Conservation (phyloP, 53 echinoderm and acorn worm genomes). For the Hippasteria phrygiana region DNA sequence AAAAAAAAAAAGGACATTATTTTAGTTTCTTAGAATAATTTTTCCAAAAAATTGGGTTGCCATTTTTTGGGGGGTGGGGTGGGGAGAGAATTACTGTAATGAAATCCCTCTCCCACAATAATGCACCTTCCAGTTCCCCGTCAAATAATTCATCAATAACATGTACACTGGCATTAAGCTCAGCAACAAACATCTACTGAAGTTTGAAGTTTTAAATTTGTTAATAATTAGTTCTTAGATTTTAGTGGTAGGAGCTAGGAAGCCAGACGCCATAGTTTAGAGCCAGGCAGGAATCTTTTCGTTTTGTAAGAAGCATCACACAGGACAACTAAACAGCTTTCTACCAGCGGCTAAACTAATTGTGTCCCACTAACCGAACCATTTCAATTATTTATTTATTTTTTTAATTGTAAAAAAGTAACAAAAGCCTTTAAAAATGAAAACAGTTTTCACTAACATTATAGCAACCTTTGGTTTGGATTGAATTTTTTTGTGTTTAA, state of each 20-base stretch:
- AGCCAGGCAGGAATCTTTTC: conserved; percentile 16
- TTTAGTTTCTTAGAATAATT: no score
- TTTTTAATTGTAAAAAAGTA: conserved; percentile 7
- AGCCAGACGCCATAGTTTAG: conserved; percentile 31
- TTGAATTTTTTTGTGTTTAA: not conserved
- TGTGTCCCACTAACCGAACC: not conserved
- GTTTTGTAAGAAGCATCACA: conserved; percentile 22
- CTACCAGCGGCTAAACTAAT: conserved; percentile 38
- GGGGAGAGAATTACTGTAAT: no score
- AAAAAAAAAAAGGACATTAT: no score
- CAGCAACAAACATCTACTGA: no score
- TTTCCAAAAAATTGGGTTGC: no score
- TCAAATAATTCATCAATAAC: not conserved
- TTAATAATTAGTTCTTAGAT: conserved; percentile 58
- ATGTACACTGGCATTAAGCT: not conserved
- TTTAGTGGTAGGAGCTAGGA: conserved; percentile 54
- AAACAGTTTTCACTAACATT: not conserved
- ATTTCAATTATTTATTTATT: not conserved
- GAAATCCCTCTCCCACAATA: no score
- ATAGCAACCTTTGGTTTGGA: not conserved
- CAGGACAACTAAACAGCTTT: conserved; percentile 11
- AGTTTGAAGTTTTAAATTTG: conserved; percentile 31
- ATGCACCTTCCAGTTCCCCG: not conserved
- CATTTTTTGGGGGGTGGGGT: no score
- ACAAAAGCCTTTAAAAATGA: not conserved